Evolutionary conservation across 2,888 invertebrate species (phyloP).

Genomic region (Agrenia bidenticulata): DNA sequence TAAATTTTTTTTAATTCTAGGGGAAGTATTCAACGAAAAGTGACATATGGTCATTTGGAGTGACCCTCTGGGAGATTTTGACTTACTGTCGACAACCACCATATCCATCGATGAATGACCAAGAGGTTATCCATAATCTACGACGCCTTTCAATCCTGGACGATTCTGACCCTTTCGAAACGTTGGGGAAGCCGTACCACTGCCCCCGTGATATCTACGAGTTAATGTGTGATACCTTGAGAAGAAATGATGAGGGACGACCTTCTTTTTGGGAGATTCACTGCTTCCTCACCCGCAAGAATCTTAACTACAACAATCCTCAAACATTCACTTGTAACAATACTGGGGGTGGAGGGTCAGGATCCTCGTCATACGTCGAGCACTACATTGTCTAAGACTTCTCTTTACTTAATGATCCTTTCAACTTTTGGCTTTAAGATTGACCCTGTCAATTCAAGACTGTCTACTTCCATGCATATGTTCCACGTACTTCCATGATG

Average conservation of each 20-base stretch:
- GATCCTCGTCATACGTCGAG: background rate
- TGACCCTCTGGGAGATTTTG: conserved; percentile 83
- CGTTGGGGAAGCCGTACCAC: conserved; percentile 67
- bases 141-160: conserved; percentile 63
- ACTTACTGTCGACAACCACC: conserved; percentile 75
- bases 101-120: conserved; percentile 72
- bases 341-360: background rate
- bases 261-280: conserved; percentile 87
- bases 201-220: conserved; percentile 87
- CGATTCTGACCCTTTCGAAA: conserved; percentile 57
- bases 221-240: conserved; percentile 90
- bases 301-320: conserved; percentile 56
- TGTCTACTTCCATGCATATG: too few relatives aligned
- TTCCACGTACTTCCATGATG: too few relatives aligned
- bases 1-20: too few relatives aligned
- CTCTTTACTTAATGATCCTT: too few relatives aligned
- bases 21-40: conserved; percentile 85
- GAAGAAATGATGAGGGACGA: conserved; percentile 73
- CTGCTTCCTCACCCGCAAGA: conserved; percentile 74
- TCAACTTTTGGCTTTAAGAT: too few relatives aligned
- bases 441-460: too few relatives aligned
- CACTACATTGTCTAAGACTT: conserved; percentile 6
- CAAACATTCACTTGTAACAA: background rate
- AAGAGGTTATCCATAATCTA: conserved; percentile 74
- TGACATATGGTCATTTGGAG: conserved; percentile 91